Evolutionary conservation across 2,797 vertebrate species (phyloP).

Genomic region (Sus cebifrons): DNA sequence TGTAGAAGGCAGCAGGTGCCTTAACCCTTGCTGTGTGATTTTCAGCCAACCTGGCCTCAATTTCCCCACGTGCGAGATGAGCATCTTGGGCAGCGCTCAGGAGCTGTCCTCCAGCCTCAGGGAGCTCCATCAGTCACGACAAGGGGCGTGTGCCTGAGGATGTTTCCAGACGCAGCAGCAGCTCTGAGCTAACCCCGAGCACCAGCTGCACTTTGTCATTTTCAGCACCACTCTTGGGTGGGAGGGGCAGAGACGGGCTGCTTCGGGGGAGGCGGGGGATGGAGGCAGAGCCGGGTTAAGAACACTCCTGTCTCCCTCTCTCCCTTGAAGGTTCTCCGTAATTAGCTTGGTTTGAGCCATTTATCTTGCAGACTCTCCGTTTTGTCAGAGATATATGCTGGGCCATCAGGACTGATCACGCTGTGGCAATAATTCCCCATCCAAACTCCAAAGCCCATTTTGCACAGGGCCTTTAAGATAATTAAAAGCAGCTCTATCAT

Average conservation of each 20-base stretch:
- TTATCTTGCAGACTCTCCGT: constrained; percentile 37
- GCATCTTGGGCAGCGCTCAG: not conserved
- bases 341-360: constrained; percentile 68
- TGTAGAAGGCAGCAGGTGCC: not conserved
- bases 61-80: not conserved
- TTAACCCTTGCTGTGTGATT: not conserved
- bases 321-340: constrained; percentile 31
- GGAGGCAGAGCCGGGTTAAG: not conserved
- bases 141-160: not conserved
- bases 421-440: constrained; percentile 66
- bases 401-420: constrained; percentile 47
- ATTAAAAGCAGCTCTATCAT: constrained; percentile 76
- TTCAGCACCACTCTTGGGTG: not conserved
- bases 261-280: not conserved
- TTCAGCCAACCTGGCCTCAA: not conserved
- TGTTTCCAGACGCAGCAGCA: not conserved
- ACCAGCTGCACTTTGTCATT: not conserved
- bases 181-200: not conserved
- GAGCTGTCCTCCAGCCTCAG: not conserved
- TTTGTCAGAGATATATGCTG: constrained; percentile 78
- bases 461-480: constrained; percentile 68
- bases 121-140: not conserved
- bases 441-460: constrained; percentile 72
- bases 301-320: not conserved
- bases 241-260: not conserved